Base-by-base conservation (phyloP, 1,140 invertebrate genomes). In the Araneus ventricosus region DNA sequence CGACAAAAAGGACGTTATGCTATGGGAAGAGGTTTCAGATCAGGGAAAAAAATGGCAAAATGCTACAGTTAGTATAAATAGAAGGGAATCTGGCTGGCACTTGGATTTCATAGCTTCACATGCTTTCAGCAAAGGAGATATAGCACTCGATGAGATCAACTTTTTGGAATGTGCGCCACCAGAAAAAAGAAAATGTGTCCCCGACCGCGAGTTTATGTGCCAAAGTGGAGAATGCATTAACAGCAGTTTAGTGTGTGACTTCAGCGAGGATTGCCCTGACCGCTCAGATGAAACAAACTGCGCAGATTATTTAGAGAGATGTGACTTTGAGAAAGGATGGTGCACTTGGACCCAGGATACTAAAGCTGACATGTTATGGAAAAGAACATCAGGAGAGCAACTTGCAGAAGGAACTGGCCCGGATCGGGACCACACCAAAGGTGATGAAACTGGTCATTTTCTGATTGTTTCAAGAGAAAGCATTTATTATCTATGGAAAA, bases 211-310 rank as follows among this genome's bases (percentile, higher is more conserved):
- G 34, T 94, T 93, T 63, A 63, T 70, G 41, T 94, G 94, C 61
- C 17, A 61, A 0, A 93, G 86, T 90, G 89, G 88, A 57, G 80
- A 87, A 27, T 94, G 94, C 52, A 93, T 94, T 57, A 85, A 92
- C 70, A 41, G 52, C 20, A 79, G 59, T 27, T 59, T 93, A 27
- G 93, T 89, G 34, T 94, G 94, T 75, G 93, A 94, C 39, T 94
- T 94, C 37, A 93, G 82, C 39, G 5, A 6, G 20, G 94, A 94
- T 59, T 94, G 94, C 82, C 39, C 89, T 8, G 93, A 94, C 90
- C 84, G 87, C 10, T 94, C 92, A 8, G 94, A 94, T 91, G 94
- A 94, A 94, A 80, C 8, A 39, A 86, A 93, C 45, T 94, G 94
- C 70, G 34, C 63, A 59, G 75, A 90, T 34, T 94, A 67, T 57